Evolutionary conservation across 2,797 vertebrate species (phyloP), one percentile per base, ranked within the genome.

Genomic region (Bovichtus variegatus): DNA sequence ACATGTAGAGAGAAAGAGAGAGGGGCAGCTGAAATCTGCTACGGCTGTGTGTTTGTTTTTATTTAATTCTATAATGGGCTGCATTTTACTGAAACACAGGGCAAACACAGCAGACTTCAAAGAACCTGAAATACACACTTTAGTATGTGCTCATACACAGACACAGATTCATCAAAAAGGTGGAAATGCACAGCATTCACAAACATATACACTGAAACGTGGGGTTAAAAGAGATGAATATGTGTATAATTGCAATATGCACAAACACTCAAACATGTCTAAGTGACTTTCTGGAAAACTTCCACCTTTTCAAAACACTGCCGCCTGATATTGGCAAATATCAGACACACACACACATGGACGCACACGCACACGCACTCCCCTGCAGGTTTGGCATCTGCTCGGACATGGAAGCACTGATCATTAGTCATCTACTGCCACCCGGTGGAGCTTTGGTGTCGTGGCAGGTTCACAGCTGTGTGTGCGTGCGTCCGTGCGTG

Each of bases 1-100:
- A 86, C 69, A 69, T 65, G 80, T 87, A 82, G 71, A 69, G 58
- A 74, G 72, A 44, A 63, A 69, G 27, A 62, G 21, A 76, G 74
- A 63, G 67, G 29, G 60, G 83, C 78, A 38, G 64, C 43, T 82
- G 74, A 88, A 89, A 87, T 90, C 77, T 85, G 82, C 63, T n/a
- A 71, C 36, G 36, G 82, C 62, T 83, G 70, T 73, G 65, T 89
- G 82, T 92, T 92, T 93, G 88, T 92, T 93, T 92, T 93, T 84
- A 86, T 85, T 90, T 77, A 91, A 85, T 81, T 79, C 76, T 82
- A 80, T 92, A 90, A 92, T 87, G 71, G 77, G 73, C 78, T 76
- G 72, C 74, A 89, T 92, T 75, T 83, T 79, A 78, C 73, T 84
- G 64, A 90, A 85, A 67, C 55, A 68, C 55, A 62, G 72, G 58